These are phyloP conservation scores for Zoanthus gigantus DNA, from an alignment of 92 coral and sea anemone genomes.

Conservation along the genomic window DNA sequence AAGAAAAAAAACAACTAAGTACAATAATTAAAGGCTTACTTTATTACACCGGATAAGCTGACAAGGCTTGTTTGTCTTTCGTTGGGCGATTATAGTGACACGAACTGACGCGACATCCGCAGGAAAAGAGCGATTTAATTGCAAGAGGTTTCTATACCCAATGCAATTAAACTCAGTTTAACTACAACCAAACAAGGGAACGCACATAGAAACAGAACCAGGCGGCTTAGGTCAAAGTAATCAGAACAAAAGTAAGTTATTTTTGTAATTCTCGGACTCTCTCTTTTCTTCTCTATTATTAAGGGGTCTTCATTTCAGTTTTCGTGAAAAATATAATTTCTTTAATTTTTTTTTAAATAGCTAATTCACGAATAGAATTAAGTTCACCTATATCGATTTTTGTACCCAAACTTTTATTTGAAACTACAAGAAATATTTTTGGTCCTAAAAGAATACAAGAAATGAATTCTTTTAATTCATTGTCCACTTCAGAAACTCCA, in stretches of 20 bases:
- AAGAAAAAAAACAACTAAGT: neutral
- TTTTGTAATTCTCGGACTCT: neutral
- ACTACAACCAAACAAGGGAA: neutral
- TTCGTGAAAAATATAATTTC: too few species aligned
- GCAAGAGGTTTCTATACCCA: slow-evolving; percentile 16
- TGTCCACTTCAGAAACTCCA: too few species aligned
- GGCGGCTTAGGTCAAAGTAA: neutral
- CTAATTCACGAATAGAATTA: too few species aligned
- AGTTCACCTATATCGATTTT: too few species aligned
- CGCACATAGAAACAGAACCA: neutral
- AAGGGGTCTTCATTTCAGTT: neutral
- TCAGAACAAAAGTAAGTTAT: slow-evolving; percentile 15
- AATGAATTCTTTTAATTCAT: too few species aligned
- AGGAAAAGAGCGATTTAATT: slow-evolving; percentile 32
- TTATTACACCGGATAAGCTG: neutral
- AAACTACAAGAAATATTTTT: too few species aligned
- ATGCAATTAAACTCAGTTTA: slow-evolving; percentile 22
- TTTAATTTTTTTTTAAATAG: too few species aligned
- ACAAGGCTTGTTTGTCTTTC: neutral
- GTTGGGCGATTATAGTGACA: slow-evolving; percentile 34
- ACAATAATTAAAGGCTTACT: neutral
- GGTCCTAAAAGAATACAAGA: too few species aligned
- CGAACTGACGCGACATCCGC: slow-evolving; percentile 28
- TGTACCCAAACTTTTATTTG: too few species aligned
- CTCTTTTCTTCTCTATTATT: neutral